These are phyloP conservation scores for Meloidogyne floridensis DNA, from an alignment of 1,140 invertebrate species.

Conservation along the genomic window DNA sequence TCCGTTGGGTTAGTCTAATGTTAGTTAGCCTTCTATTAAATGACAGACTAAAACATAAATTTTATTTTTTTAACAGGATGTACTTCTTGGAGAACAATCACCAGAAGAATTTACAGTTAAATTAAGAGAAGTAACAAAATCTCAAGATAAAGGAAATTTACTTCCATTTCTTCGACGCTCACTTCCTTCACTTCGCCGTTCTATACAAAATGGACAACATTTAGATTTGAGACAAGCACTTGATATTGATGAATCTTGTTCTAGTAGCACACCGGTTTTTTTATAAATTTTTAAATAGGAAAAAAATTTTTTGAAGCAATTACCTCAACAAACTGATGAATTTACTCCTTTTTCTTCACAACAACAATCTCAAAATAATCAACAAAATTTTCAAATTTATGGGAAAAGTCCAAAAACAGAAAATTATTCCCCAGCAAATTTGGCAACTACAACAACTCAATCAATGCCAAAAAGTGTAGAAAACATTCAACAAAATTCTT, in stretches of 20 bases:
- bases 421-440: neutral
- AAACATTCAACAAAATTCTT: neutral
- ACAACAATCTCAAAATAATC: neutral
- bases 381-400: neutral
- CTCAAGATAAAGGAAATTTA: slow-evolving; percentile 28
- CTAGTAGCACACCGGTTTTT: neutral
- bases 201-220: slow-evolving; percentile 21
- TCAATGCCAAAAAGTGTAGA: neutral
- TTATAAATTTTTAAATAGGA: neutral
- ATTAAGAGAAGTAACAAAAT: slow-evolving; percentile 10
- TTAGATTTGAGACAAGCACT: slow-evolving; percentile 20
- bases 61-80: slow-evolving; percentile 11
- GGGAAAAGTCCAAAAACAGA: neutral
- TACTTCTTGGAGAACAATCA: slow-evolving; percentile 8
- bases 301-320: neutral
- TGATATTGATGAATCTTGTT: neutral
- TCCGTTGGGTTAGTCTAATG: too few species aligned
- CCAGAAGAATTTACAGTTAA: slow-evolving; percentile 22
- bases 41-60: neutral
- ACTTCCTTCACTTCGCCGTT: slow-evolving; percentile 20
- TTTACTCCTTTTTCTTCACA: neutral
- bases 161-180: slow-evolving; percentile 20
- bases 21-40: too few species aligned
- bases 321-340: neutral
- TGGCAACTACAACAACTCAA: neutral